phyloP scores from a whole-genome alignment of 2,888 invertebrate genomes.

The Thysanoteuthis rhombus region DNA sequence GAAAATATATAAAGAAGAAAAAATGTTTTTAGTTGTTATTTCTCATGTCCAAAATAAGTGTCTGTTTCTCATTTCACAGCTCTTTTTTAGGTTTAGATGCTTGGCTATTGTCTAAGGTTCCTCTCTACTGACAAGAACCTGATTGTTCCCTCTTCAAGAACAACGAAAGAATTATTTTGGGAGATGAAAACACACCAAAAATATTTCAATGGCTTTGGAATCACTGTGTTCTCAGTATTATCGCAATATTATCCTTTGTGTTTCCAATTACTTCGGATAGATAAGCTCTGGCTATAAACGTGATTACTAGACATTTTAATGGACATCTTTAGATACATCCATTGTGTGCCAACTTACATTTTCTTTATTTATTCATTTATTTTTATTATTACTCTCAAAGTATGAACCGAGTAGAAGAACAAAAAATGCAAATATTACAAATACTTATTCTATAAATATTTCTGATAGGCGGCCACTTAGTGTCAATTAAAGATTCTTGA shows the following conservation, averaged over 20 bases:
- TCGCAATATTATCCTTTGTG: slow-evolving; percentile 12
- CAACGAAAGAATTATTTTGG: neutral
- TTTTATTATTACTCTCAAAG: neutral
- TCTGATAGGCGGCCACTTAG: neutral
- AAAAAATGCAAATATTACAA: neutral
- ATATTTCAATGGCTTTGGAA: slow-evolving; percentile 12
- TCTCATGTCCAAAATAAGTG: slow-evolving; percentile 12
- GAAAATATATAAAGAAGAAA: neutral
- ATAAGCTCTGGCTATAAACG: slow-evolving; percentile 12
- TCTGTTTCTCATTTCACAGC: neutral
- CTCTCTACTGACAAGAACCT: neutral
- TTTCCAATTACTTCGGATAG: neutral
- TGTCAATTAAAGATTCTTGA: neutral
- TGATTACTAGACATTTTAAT: slow-evolving; percentile 12
- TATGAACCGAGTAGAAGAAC: neutral
- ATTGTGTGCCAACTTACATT: neutral
- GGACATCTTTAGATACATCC: neutral
- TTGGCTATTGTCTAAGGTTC: neutral
- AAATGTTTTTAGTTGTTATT: neutral
- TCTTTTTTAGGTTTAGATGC: neutral
- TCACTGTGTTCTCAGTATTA: neutral
- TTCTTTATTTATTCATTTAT: neutral
- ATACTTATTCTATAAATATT: neutral
- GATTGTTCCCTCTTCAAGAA: slow-evolving; percentile 12
- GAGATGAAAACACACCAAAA: slow-evolving; percentile 12